Evolutionary conservation across 2,888 invertebrate species (phyloP).

Genomic region (Perizoma flavofasciatum): DNA sequence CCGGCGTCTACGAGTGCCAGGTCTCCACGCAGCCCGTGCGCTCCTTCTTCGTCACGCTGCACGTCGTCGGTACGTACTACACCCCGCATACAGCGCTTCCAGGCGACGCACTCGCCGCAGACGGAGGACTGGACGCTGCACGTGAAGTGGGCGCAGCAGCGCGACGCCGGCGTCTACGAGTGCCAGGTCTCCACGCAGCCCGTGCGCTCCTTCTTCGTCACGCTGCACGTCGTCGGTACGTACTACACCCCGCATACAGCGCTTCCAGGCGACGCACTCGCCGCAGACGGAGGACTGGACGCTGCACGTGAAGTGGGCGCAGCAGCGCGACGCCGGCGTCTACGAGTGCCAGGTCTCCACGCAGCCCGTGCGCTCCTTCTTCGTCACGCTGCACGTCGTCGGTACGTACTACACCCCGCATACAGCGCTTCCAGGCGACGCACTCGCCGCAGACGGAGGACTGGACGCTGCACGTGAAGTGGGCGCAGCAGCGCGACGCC

Average conservation of each 20-base stretch:
- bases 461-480: constrained; percentile 97
- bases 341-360: constrained; percentile 98
- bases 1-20: constrained; percentile 96
- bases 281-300: constrained; percentile 95
- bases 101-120: constrained; percentile 92
- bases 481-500: constrained; percentile 95
- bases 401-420: constrained; percentile 87
- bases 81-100: constrained; percentile 91
- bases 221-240: constrained; percentile 95
- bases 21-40: constrained; percentile 96
- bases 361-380: constrained; percentile 94
- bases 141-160: constrained; percentile 96
- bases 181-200: constrained; percentile 98
- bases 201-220: constrained; percentile 93
- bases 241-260: constrained; percentile 82
- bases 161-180: constrained; percentile 95
- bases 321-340: constrained; percentile 93
- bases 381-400: constrained; percentile 94
- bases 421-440: constrained; percentile 94
- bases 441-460: constrained; percentile 93
- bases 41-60: constrained; percentile 93
- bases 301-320: constrained; percentile 96
- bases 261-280: constrained; percentile 94
- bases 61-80: constrained; percentile 92
- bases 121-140: constrained; percentile 96